Percentiles rank a stretch among this genome's conserved stretches.
phyloP scores from a whole-genome alignment of 92 coral and sea anemone species.

The Umimayanthus chanpuru region DNA sequence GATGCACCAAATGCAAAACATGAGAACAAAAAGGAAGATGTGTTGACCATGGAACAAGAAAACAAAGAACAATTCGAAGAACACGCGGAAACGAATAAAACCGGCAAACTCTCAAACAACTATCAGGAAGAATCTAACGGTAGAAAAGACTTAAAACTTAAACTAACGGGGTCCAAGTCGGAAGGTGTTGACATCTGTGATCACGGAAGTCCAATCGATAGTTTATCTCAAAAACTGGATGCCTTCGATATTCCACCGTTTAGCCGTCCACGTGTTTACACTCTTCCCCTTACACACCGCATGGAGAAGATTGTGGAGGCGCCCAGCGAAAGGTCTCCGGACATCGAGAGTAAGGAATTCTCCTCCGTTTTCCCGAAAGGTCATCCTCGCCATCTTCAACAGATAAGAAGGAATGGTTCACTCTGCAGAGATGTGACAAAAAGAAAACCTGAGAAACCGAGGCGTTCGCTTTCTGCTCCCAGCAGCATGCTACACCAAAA shows the following conservation, averaged over 20 bases:
- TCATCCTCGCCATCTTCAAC: not conserved
- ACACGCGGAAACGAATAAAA: not conserved
- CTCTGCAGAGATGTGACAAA: slow-evolving; percentile 13
- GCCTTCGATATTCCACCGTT: slow-evolving; percentile 31
- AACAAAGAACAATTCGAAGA: not conserved
- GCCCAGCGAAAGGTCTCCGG: slow-evolving; percentile 29
- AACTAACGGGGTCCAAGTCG: not conserved
- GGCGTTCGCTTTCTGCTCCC: slow-evolving; percentile 31
- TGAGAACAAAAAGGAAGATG: not conserved
- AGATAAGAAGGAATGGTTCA: slow-evolving; percentile 3
- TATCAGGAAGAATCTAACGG: not conserved
- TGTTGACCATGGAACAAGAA: not conserved
- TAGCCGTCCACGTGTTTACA: slow-evolving; percentile 37
- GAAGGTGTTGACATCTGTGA: slow-evolving; percentile 23
- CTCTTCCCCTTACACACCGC: slow-evolving; percentile 28
- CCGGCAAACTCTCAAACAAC: not conserved
- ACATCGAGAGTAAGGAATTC: slow-evolving; percentile 20
- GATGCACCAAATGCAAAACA: not conserved
- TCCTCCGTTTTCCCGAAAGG: not conserved
- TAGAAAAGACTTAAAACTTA: slow-evolving; percentile 5
- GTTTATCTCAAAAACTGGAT: slow-evolving; percentile 28
- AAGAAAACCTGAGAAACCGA: slow-evolving; percentile 20
- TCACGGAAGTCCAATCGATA: slow-evolving; percentile 40
- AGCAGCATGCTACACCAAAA: slow-evolving; percentile 1
- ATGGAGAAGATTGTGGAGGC: slow-evolving; percentile 43